Evolutionary conservation across 2,888 invertebrate genomes (phyloP).

Genomic region (Diaperis boleti): DNA sequence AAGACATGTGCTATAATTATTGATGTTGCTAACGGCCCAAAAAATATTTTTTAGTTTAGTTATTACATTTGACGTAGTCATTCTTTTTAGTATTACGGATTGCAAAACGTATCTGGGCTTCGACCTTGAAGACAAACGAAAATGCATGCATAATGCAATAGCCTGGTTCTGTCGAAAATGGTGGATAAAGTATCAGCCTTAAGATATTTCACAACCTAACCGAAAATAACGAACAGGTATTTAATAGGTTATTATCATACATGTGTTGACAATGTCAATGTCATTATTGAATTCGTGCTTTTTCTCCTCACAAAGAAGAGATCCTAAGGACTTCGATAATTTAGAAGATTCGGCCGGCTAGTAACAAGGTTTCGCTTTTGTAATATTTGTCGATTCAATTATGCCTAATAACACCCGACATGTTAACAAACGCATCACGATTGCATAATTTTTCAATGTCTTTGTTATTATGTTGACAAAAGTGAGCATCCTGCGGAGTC

Average conservation of each 20-base stretch:
- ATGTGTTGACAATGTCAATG: conserved; percentile 22
- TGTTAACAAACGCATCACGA: conserved; percentile 13
- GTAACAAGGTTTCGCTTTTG: conserved; percentile 27
- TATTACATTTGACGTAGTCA: no score
- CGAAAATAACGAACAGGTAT: conserved; percentile 4
- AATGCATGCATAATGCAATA: conserved; percentile 30
- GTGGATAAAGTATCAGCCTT: conserved; percentile 23
- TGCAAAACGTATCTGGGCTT: conserved; percentile 20
- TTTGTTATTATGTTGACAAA: conserved; percentile 33
- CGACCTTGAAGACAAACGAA: conserved; percentile 29
- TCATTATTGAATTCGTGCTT: conserved; percentile 18
- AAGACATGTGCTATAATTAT: no score
- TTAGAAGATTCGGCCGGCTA: conserved; percentile 10
- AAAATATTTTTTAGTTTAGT: no score
- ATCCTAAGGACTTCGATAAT: conserved; percentile 16
- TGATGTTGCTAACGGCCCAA: no score
- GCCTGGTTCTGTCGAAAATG: conserved; percentile 17
- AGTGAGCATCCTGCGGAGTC: conserved; percentile 38
- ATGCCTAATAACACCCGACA: conserved; percentile 16
- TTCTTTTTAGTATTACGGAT: neutral
- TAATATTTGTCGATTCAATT: conserved; percentile 27
- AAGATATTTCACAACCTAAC: conserved; percentile 26
- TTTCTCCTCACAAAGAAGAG: conserved; percentile 1
- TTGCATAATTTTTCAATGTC: conserved; percentile 33
- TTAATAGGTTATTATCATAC: conserved; percentile 8